phyloP scores from a whole-genome alignment of 1,140 invertebrate genomes.

The Doryteuthis pealeii region DNA sequence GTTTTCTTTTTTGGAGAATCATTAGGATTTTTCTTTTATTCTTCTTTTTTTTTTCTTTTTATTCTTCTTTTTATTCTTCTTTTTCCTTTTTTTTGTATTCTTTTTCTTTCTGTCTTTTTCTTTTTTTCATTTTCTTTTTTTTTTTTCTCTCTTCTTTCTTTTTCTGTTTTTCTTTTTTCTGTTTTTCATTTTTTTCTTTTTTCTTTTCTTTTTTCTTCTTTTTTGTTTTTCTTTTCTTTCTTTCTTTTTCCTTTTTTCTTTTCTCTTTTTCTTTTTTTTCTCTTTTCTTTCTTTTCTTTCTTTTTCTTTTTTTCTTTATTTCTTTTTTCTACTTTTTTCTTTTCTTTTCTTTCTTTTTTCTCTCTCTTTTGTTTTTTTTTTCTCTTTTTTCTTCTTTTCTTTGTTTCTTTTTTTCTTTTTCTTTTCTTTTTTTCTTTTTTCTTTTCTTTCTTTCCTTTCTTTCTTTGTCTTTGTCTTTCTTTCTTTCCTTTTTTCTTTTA shows the following conservation, averaged over 20 bases:
- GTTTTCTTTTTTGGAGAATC: neutral
- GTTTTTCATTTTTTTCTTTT: neutral
- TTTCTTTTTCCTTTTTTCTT: neutral
- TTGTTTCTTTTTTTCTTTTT: neutral
- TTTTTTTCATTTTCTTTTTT: too few species aligned
- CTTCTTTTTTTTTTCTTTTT: neutral
- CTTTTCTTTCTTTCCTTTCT: neutral
- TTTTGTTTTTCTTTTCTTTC: constrained; percentile 15
- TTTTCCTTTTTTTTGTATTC: neutral
- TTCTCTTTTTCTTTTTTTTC: too few species aligned
- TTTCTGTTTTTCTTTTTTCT: neutral
- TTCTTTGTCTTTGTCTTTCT: too few species aligned
- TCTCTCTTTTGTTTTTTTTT: constrained; percentile 9
- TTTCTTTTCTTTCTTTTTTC: constrained; percentile 73
- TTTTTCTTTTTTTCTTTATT: constrained; percentile 23
- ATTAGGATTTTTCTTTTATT: too few species aligned
- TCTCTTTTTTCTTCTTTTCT: neutral
- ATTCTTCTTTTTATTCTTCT: neutral
- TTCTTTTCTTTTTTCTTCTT: neutral
- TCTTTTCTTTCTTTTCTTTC: constrained; percentile 3
- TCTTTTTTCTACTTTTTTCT: constrained; percentile 63
- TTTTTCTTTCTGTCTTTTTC: too few species aligned
- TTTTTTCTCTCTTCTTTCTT: neutral
- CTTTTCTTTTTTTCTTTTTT: neutral
- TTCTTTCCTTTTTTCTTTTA: too few species aligned